These are phyloP conservation scores for Tethya wilhelma DNA, from an alignment of 37 sponge, comb jelly and placozoan genomes.

Conservation along the genomic window DNA sequence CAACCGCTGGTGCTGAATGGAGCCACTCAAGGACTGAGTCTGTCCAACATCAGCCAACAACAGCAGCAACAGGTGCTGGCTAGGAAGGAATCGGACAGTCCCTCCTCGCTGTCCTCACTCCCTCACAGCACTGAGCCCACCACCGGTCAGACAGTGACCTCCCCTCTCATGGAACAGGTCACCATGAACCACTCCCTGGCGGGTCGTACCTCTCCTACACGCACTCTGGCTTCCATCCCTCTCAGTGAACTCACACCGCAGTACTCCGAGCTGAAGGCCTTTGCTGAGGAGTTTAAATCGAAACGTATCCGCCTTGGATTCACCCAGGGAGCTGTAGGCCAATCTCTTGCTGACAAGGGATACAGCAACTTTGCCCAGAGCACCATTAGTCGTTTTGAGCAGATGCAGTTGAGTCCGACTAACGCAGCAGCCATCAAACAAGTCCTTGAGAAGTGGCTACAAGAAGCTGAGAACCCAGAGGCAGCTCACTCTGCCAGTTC, in stretches of 20 bases:
- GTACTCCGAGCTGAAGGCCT: slow-evolving; percentile 65
- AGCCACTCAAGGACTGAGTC: no score
- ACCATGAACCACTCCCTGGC: not conserved
- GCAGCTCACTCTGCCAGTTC: slow-evolving; percentile 5
- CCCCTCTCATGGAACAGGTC: not conserved
- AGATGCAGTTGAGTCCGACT: slow-evolving; percentile 83
- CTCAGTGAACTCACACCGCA: slow-evolving; percentile 47
- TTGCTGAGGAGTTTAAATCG: slow-evolving; percentile 84
- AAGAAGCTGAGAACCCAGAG: slow-evolving; percentile 65
- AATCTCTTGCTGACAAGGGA: slow-evolving; percentile 76
- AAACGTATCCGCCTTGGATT: slow-evolving; percentile 75
- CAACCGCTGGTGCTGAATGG: no score
- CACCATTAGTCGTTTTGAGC: slow-evolving; percentile 88
- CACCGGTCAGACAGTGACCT: slow-evolving; percentile 7
- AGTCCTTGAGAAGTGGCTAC: slow-evolving; percentile 73
- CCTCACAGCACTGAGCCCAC: slow-evolving; percentile 8
- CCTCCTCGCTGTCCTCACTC: not conserved
- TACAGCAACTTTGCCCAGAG: slow-evolving; percentile 91
- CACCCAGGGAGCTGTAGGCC: slow-evolving; percentile 85
- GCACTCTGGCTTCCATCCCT: slow-evolving; percentile 60
- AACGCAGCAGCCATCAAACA: slow-evolving; percentile 83
- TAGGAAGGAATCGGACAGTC: not conserved
- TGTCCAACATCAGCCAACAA: no score
- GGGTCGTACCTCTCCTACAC: not conserved
- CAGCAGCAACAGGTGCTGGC: not conserved